Evolutionary conservation across 2,113 vertebrate genomes (phyloP), one percentile per base, ranked within the genome.

Genomic region (Falcunculus frontatus): DNA sequence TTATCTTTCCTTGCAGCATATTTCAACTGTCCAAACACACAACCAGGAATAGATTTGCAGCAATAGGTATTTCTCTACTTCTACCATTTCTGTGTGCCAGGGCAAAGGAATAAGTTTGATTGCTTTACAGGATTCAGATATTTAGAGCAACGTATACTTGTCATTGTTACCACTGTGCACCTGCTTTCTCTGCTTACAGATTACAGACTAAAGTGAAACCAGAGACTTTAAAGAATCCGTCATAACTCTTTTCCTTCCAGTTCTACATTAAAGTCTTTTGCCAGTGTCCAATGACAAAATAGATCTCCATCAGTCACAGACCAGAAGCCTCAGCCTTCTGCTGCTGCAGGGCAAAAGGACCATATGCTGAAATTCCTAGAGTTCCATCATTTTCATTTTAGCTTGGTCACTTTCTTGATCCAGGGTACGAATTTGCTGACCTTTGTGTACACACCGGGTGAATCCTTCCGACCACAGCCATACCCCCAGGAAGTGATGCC

Each of bases 401-500:
- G 68, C 78, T 97, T 97, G 50, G 96, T 95, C 82, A 97, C 98
- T 82, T 98, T 98, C 50, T 98, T 98, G 55, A 99, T 99, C 99
- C 99, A 99, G 89, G 98, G 95, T 64, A 98, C 96, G 9, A 99
- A 99, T 84, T 98, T 98, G 95, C 98, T 98, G 92, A 99, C 98
- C 52, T 98, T 98, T 3, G 99, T 98, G 97, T 99, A 99, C 46
- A 99, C 98, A 4, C 98, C 98, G 0, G 99, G 99, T 4, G 98
- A 99, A 72, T 98, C 97, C 52, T 98, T 98, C 75, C 98, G 98
- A n/a, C 98, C 97, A 55, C 99, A 99, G 87, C 98, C 98, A 7
- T 98, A 98, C n/a, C 98, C 98, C 97, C 99, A 98, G 30, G 98
- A 98, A 26, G 99, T 98, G 42, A 99, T 96, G 35, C 99, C 99